Base-by-base conservation (phyloP, 2,797 vertebrate species). In the Acanthis flammea region DNA sequence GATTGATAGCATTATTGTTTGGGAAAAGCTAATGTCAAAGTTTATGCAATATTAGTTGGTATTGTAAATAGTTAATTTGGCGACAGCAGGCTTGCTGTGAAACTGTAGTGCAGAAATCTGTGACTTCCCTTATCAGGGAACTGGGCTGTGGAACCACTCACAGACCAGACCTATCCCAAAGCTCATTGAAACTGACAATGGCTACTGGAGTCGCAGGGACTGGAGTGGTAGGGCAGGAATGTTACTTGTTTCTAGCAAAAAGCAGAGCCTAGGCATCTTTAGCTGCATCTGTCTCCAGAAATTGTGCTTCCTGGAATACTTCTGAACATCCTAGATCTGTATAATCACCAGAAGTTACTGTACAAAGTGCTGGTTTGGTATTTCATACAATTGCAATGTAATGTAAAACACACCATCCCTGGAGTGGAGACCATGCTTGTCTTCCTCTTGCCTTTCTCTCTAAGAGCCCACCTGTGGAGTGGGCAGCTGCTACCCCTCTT, bases 121-220 rank as follows among this genome's bases (percentile, higher is more conserved):
- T 1, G 5, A 27, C 30, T 90, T 72, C 0, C 3, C 31, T 77
- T 85, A 19, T 22, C 16, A 3, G 1, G 24, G 27, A 50, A 35
- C 24, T 13, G 77, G 42, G 27, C 74, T 71, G 44, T 50, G 37
- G 61, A 79, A 23, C 37, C 19, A 33, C 3, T 3, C 39, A 21
- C 19, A 13, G 13, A 31, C 5, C 50, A 91, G 62, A 28, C 27
- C 57, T 27, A 13, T 53, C 57, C 82, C 76, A 73, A 76, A 92
- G 41, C 48, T 63, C 30, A 0, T 45, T n/a, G 35, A 50, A 48
- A 9, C 25, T 44, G 48, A 33, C 6, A 24, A 2, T 0, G 2
- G 28, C 67, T 89, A 28, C 63, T 6, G 12, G 67, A n/a, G 30
- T 51, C 0, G 0, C 13, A 23, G 51, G 30, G 18, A 45, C 9